Percentiles rank a stretch among this genome's conserved stretches.
These are phyloP conservation scores for Pitangus sulphuratus DNA, from an alignment of 2,797 vertebrate species.

Conservation along the genomic window DNA sequence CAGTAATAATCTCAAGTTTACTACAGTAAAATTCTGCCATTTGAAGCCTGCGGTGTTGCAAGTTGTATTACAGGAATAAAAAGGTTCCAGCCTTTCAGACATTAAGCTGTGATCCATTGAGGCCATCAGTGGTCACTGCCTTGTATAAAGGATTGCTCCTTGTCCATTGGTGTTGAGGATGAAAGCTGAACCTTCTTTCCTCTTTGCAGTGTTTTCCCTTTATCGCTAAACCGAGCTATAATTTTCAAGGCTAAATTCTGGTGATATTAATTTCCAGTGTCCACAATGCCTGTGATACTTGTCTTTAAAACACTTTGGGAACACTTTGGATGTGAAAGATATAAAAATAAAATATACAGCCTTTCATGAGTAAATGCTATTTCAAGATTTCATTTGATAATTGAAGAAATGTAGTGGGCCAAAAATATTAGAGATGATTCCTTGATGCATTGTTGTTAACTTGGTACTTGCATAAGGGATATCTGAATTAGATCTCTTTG, in stretches of 20 bases:
- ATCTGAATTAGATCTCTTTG: background rate
- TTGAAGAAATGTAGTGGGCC: background rate
- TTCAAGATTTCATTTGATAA: constrained; percentile 42
- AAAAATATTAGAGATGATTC: background rate
- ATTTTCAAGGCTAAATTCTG: background rate
- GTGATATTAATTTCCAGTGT: background rate
- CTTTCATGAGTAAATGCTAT: constrained; percentile 58
- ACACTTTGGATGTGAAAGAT: constrained; percentile 42
- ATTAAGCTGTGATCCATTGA: background rate
- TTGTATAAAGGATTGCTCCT: background rate
- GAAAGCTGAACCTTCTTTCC: background rate
- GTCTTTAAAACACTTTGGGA: constrained; percentile 55
- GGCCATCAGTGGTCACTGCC: background rate
- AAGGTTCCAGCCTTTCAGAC: background rate
- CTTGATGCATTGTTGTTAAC: background rate
- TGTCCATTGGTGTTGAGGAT: background rate
- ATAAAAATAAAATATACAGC: constrained; percentile 46
- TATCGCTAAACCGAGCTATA: background rate
- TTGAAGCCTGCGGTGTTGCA: background rate
- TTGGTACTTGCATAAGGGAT: background rate
- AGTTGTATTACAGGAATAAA: background rate
- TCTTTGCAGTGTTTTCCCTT: background rate
- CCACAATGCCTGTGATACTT: constrained; percentile 2
- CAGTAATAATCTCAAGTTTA: too few species aligned
- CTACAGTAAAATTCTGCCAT: background rate